Evolutionary conservation across 2,888 invertebrate genomes (phyloP).

Genomic region (Heteropelma amictum): DNA sequence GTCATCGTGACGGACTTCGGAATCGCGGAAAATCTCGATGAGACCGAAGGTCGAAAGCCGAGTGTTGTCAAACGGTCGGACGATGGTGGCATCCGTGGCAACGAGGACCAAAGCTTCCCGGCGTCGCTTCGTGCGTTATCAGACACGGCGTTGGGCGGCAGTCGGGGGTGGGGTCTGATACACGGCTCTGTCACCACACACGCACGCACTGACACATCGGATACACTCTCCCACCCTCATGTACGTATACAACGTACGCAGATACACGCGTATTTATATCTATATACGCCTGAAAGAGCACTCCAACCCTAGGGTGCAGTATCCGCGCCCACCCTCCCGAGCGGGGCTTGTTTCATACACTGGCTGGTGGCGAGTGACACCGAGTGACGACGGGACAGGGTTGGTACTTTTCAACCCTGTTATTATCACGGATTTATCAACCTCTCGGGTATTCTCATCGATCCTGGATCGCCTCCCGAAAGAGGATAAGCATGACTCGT

Average conservation of each 20-base stretch:
- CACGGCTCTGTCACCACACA: constrained; percentile 4
- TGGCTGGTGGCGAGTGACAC: constrained; percentile 25
- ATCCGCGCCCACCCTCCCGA: constrained; percentile 35
- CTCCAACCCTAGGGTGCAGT: constrained; percentile 39
- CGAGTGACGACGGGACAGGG: background rate
- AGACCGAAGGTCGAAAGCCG: background rate
- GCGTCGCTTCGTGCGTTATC: constrained; percentile 32
- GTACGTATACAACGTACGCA: background rate
- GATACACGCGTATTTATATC: background rate
- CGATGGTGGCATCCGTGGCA: constrained; percentile 3
- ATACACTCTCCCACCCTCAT: constrained; percentile 30
- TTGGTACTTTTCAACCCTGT: background rate
- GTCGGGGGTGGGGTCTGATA: background rate
- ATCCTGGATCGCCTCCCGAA: too few species aligned
- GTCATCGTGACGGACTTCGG: too few species aligned
- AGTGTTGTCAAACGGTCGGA: constrained; percentile 5
- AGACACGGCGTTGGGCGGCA: constrained; percentile 6
- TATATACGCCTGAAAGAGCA: constrained; percentile 3
- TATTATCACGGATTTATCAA: too few species aligned
- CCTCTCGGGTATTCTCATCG: too few species aligned
- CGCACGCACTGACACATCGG: constrained; percentile 5
- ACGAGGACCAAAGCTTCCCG: constrained; percentile 26
- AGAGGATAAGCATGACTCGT: too few species aligned
- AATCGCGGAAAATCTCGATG: too few species aligned
- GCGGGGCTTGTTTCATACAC: constrained; percentile 21